These are phyloP conservation scores for Aphelenchoides avenae DNA, from an alignment of 1,140 invertebrate species.

Conservation along the genomic window DNA sequence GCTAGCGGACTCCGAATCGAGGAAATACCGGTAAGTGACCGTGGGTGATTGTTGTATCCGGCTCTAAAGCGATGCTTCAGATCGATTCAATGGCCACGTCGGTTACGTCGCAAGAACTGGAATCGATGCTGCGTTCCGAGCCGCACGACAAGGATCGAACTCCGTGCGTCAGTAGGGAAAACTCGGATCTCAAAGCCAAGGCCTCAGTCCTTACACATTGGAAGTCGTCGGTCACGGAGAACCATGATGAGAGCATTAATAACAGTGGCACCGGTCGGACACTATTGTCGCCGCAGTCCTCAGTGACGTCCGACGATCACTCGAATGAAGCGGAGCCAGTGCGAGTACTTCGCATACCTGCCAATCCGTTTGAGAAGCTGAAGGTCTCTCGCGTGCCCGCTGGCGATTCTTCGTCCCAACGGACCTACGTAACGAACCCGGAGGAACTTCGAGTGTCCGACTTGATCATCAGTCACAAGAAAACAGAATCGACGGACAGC, in stretches of 20 bases:
- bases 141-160: background rate
- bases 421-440: background rate
- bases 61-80: background rate
- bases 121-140: background rate
- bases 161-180: slow-evolving; percentile 29
- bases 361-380: slow-evolving; percentile 3
- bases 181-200: slow-evolving; percentile 34
- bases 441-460: slow-evolving; percentile 25
- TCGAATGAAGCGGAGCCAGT: too few relatives aligned
- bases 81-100: background rate
- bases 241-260: slow-evolving; percentile 7
- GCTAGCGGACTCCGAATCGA: background rate
- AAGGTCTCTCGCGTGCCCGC: slow-evolving; percentile 7
- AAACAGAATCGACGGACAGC: slow-evolving; percentile 28
- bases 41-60: too few relatives aligned
- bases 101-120: background rate
- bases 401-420: background rate
- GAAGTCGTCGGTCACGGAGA: background rate
- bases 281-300: slow-evolving; percentile 9
- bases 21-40: slow-evolving; percentile 10
- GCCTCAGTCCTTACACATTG: background rate
- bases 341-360: too few relatives aligned
- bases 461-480: slow-evolving; percentile 18
- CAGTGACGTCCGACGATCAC: slow-evolving; percentile 12
- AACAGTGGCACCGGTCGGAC: slow-evolving; percentile 9